Percentiles rank a stretch among this genome's conserved stretches.
Conservation (phyloP, 2,888 invertebrate species). For the Myopa tessellatipennis region DNA sequence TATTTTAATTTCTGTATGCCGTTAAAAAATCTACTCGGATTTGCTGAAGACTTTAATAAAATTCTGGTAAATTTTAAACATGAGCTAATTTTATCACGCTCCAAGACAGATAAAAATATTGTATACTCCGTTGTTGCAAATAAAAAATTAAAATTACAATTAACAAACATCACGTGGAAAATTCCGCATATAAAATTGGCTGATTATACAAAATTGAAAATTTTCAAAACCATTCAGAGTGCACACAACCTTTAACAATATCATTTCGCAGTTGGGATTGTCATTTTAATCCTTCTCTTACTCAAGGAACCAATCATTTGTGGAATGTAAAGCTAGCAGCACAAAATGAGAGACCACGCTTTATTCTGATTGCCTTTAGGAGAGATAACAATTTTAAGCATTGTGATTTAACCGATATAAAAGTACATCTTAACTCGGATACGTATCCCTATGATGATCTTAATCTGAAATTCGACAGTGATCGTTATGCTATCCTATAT, state of each 20-base stretch:
- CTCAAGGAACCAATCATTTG: neutral
- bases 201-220: slow-evolving; percentile 6
- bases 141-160: neutral
- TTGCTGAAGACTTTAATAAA: slow-evolving; percentile 32
- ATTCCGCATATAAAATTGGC: neutral
- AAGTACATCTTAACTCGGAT: slow-evolving; percentile 31
- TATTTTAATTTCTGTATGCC: slow-evolving; percentile 20
- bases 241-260: neutral
- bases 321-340: neutral
- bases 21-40: slow-evolving; percentile 11
- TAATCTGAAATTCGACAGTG: slow-evolving; percentile 40
- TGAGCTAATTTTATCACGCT: slow-evolving; percentile 23
- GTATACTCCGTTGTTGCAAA: neutral
- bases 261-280: neutral
- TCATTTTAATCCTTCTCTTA: too few relatives aligned
- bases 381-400: neutral
- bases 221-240: slow-evolving; percentile 9
- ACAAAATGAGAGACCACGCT: too few relatives aligned
- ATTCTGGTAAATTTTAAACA: slow-evolving; percentile 24
- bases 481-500: slow-evolving; percentile 41
- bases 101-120: neutral
- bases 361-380: neutral
- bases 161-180: slow-evolving; percentile 13
- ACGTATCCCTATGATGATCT: slow-evolving; percentile 46
- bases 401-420: slow-evolving; percentile 9